Base-by-base conservation (phyloP, 2,797 vertebrate genomes). In the Malurus leucopterus region DNA sequence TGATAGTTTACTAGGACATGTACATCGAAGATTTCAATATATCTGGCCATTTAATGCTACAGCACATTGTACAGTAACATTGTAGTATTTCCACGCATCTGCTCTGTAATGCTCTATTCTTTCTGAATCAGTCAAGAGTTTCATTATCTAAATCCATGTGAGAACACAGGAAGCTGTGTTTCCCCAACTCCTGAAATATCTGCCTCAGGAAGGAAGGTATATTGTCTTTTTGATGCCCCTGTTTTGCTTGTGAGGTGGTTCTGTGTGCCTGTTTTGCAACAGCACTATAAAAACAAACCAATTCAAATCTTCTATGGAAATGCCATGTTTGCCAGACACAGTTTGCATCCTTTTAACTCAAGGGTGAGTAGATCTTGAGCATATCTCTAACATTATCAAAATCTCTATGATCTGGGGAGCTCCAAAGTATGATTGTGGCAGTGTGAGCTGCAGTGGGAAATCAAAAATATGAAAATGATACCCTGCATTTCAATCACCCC, bases 121-220 rank as follows among this genome's bases (percentile, higher is more conserved):
- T 95, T 93, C 94, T 84, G 84, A 93, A 92, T 91, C 86, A 62
- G 71, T 71, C 82, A 58, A 87, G 84, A 76, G 43, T 93, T 96
- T 95, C 95, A 95, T 96, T 96, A 96, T 95, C 95, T 95, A 94
- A 89, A 83, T 88, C 83, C 80, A 86, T 96, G 96, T 97, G 97
- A 97, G 97, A 97, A 97, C 96, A 95, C 94, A 96, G 97, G 97
- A 97, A 97, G 91, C 93, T 50, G 81, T 92, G 88, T 95, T 97
- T 97, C 97, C 97, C 95, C 93, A 96, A 92, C 90, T 95, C 97
- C 96, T 95, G 96, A 97, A 97, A 97, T 97, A 97, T 97, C 96
- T 95, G 91, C 87, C 86, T 94, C 94, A 97, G 97, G 97, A 97
- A 97, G 97, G 97, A 97, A 97, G 94, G 96, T 94, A 96, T 95